Evolutionary conservation across 2,888 invertebrate species (phyloP).

Genomic region (Strigamia transsilvanica): DNA sequence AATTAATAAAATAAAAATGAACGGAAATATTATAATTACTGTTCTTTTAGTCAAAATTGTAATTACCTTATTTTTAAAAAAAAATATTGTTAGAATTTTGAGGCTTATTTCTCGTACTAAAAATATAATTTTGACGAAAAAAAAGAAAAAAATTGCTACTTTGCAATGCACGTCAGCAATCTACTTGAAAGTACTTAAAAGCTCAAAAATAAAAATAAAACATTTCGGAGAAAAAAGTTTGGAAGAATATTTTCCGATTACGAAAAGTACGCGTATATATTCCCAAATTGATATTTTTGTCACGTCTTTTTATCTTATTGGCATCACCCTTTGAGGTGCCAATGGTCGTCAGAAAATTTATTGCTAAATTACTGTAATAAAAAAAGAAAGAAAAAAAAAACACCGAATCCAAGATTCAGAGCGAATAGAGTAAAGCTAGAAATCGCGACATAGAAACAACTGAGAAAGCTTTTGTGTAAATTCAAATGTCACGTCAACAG

Average conservation of each 20-base stretch:
- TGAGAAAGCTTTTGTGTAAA: neutral
- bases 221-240: neutral
- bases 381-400: neutral
- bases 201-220: neutral
- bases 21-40: too few relatives aligned
- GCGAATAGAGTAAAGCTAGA: neutral
- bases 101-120: too few relatives aligned
- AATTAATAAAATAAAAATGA: neutral
- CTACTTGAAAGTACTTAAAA: too few relatives aligned
- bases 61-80: too few relatives aligned
- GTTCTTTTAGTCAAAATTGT: too few relatives aligned
- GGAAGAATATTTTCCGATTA: neutral
- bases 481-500: neutral
- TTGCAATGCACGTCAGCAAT: too few relatives aligned
- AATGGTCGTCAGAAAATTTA: neutral
- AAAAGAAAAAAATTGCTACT: too few relatives aligned
- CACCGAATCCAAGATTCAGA: neutral
- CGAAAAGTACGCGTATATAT: neutral
- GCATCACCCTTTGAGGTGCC: conserved; percentile 3
- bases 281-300: conserved; percentile 16
- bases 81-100: too few relatives aligned
- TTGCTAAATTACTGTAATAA: neutral
- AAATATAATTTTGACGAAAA: too few relatives aligned
- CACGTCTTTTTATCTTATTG: conserved; percentile 8
- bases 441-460: neutral